A percentile compares a stretch with the other conserved stretches of the same genome.
phyloP scores from a whole-genome alignment of 2,113 vertebrate genomes.

The Pseudorectes ferrugineus region DNA sequence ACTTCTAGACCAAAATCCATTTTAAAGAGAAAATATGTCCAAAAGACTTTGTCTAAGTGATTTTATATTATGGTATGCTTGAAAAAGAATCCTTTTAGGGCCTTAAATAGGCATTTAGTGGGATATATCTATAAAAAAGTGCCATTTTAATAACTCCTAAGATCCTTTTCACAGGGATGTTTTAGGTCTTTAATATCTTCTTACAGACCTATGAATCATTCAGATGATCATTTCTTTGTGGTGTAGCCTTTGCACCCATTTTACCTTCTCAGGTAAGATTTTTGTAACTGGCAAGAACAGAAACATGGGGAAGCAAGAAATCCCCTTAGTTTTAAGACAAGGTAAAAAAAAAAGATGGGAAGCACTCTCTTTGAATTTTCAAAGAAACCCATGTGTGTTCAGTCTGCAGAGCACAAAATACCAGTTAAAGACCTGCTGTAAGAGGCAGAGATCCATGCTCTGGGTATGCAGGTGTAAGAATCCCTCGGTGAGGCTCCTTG shows the following conservation, averaged over 20 bases:
- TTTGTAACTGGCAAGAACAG: background rate
- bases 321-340: background rate
- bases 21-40: background rate
- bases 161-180: background rate
- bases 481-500: accelerated
- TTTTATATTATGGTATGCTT: background rate
- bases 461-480: accelerated
- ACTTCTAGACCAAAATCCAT: background rate
- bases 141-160: background rate
- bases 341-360: background rate
- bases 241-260: background rate
- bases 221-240: background rate
- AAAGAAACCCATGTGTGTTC: background rate
- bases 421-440: background rate
- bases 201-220: background rate
- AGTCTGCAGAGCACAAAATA: background rate
- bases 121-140: background rate
- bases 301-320: background rate
- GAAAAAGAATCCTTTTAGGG: background rate
- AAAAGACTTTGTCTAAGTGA: background rate
- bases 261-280: background rate
- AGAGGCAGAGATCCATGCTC: background rate
- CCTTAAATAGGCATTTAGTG: background rate
- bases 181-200: background rate
- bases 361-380: background rate